Percentiles rank a stretch among this genome's conserved stretches.
phyloP scores from a whole-genome alignment of 2,113 vertebrate genomes.

The Gallinago media region DNA sequence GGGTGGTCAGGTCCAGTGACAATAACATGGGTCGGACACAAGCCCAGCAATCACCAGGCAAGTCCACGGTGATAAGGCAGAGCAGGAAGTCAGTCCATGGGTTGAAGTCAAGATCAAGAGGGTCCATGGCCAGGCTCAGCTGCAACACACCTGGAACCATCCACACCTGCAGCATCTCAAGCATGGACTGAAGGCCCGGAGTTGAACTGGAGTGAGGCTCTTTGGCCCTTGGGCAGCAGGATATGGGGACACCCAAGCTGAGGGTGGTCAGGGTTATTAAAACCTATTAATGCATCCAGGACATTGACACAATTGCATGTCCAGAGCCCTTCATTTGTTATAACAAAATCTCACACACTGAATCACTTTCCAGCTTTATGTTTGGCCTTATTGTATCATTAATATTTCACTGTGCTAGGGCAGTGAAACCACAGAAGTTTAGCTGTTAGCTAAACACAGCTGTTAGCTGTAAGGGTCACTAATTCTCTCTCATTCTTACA shows the following conservation, averaged over 20 bases:
- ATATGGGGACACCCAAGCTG: background rate
- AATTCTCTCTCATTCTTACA: background rate
- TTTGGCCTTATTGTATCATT: background rate
- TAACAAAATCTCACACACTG: background rate
- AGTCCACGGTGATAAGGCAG: background rate
- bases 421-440: background rate
- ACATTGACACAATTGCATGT: background rate
- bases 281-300: background rate
- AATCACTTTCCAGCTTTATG: background rate
- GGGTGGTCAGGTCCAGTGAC: background rate
- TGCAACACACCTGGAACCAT: background rate
- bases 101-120: background rate
- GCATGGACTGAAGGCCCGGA: background rate
- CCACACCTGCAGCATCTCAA: background rate
- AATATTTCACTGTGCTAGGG: background rate
- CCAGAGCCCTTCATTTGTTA: background rate
- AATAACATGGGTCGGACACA: background rate
- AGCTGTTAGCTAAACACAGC: too few relatives aligned
- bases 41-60: background rate
- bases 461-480: background rate
- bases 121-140: background rate
- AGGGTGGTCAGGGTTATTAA: background rate
- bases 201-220: background rate
- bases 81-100: background rate
- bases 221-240: background rate